Percentiles rank a stretch among this genome's conserved stretches.
Conservation (phyloP, 2,797 vertebrate genomes). For the Chloroceryle inda region DNA sequence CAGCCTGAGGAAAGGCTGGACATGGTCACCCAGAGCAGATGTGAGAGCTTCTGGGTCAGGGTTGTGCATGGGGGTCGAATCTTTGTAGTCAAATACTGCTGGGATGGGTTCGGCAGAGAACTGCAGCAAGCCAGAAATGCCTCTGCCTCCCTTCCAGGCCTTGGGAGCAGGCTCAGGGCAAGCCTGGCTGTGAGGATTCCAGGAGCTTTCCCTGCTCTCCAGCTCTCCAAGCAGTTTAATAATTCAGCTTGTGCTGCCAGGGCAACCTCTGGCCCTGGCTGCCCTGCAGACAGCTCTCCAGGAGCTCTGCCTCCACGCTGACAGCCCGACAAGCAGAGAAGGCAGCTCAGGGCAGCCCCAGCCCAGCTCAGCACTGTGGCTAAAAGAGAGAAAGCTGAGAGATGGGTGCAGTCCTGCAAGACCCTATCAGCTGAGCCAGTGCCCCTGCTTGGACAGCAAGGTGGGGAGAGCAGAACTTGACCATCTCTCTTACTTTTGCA, state of each 20-base stretch:
- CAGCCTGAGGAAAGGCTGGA: rapidly evolving
- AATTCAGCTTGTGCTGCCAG: neutral
- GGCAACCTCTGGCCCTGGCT: neutral
- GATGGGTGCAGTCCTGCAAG: neutral
- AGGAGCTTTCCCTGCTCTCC: neutral
- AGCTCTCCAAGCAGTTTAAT: neutral
- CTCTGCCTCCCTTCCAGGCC: neutral
- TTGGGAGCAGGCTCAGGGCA: neutral
- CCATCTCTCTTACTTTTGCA: constrained; percentile 30
- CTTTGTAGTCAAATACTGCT: neutral
- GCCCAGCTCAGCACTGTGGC: neutral
- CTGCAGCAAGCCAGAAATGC: neutral
- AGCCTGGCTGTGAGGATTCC: neutral
- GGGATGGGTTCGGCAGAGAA: neutral
- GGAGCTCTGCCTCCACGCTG: neutral
- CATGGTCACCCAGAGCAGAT: rapidly evolving
- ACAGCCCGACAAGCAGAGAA: neutral
- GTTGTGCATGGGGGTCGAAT: neutral
- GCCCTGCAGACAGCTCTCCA: neutral
- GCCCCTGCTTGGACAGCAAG: neutral
- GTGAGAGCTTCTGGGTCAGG: neutral
- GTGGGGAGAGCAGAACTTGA: neutral
- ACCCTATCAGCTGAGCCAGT: rapidly evolving
- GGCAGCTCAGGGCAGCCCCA: neutral
- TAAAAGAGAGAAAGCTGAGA: neutral